These are phyloP conservation scores for Peromyscus attwateri DNA, from an alignment of 2,797 vertebrate genomes.

Conservation along the genomic window DNA sequence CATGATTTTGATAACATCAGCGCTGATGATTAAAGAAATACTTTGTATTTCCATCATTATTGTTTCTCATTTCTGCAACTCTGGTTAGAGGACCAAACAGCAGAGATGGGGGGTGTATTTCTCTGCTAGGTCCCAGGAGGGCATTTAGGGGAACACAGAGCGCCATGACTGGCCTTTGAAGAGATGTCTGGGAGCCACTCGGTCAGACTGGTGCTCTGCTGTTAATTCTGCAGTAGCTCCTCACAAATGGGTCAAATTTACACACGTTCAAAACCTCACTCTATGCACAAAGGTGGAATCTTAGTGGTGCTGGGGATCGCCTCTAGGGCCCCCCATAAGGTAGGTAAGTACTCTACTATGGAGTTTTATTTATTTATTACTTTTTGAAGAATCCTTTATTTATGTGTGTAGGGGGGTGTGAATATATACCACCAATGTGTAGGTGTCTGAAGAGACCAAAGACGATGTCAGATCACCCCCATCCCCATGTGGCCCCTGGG, in stretches of 20 bases:
- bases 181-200: background rate
- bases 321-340: background rate
- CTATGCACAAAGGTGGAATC: background rate
- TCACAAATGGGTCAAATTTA: background rate
- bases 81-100: background rate
- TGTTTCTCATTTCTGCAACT: background rate
- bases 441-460: background rate
- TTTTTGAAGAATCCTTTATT: background rate
- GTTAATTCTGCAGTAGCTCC: constrained; percentile 31
- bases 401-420: background rate
- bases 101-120: background rate
- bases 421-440: background rate
- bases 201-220: background rate
- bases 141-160: background rate
- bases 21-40: background rate
- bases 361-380: background rate
- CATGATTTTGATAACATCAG: background rate
- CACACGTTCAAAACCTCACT: constrained; percentile 11
- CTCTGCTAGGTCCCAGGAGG: background rate
- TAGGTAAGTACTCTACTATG: background rate
- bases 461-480: background rate
- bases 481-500: too few species aligned
- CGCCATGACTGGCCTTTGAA: background rate
- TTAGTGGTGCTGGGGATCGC: background rate
- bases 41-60: background rate